Evolutionary conservation across 2,888 invertebrate genomes (phyloP), one percentile per base, ranked within the genome.

Genomic region (Microplitis deprimator): DNA sequence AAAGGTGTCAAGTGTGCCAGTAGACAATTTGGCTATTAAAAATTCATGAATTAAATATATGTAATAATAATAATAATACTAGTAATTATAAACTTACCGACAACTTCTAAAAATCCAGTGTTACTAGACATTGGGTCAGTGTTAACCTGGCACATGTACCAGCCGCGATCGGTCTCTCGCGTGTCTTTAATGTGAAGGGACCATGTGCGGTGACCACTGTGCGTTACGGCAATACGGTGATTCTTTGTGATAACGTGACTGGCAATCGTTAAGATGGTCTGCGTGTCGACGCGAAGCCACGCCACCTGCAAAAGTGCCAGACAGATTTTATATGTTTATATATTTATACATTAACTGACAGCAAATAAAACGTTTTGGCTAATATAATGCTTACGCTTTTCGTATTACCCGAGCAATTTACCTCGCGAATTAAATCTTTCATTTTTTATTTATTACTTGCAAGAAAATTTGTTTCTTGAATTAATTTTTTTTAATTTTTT

Each of bases 121-220:
- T 90, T 91, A 82, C 90, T 90, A 82, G 91, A 91, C 92, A 92
- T 92, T 17, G 92, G 92, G 78, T 90, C 90, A 20, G 91, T 91
- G 83, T 91, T 91, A 20, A 90, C 87, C 80, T 89, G 88, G 81
- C 90, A 90, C 90, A 90, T 90, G 84, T 90, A 90, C 89, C 90
- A 91, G 75, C 91, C 91, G 69, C 90, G 87, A 83, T 92, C 92
- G 50, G 88, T 85, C 79, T 90, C 90, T 79, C 88, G 89, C 75
- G 91, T 91, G 81, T 91, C 90, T 79, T 85, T 88, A 81, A 92
- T 91, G 82, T 91, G 91, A 10, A 92, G 89, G 68, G 89, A 90
- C 91, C 91, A 91, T 68, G 90, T 89, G 79, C 90, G 90, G 81
- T 90, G 90, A 77, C 90, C 90, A 79, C 89, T 90, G 82, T 90